Evolutionary conservation across 64 coral and sea anemone genomes (phyloP), one percentile per base, ranked within the genome.

Genomic region (Hydrozoanthus tunicans): DNA sequence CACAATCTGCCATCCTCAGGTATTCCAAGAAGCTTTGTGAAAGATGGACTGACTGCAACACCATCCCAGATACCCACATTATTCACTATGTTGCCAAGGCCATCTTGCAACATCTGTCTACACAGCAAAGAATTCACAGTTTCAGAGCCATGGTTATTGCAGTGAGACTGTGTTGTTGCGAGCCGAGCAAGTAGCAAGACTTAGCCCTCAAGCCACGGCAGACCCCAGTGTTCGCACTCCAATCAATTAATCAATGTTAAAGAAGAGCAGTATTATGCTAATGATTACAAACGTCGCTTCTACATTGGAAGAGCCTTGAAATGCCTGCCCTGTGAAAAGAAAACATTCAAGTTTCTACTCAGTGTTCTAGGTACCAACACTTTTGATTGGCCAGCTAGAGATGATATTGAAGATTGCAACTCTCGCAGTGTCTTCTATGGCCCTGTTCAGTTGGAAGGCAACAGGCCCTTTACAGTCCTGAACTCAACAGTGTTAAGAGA

Each of bases 361-460:
- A 71, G 68, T 25, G n/a, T 3, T 71, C 68, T 25, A 24, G 68
- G 68, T 71, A 71, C 23, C 23, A 71, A 24, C 68, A 71, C 68
- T 71, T 71, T 71, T 71, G n/a, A 71, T 23, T 71, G 23, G 65
- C 65, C 65, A 69, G 65, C 65, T 69, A 69, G 68, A 24, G 68
- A 71, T 71, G 68, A 27, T 25, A 24, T 71, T 71, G 68, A 71
- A 71, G 68, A 71, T 71, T 71, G 68, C 68, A 4, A 78, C 76
- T 78, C 76, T 13, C 12, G 76, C 13, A 78, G 76, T 78, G 76
- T 78, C 76, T 78, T 78, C 53, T 57, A 78, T 78, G 76, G 53
- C 14, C 76, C 53, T 78, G n/a, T 78, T 78, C 52, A 78, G 68
- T 71, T 70, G 65, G 65, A 69, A 69, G 65, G 68, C 68, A 71